phyloP scores from a whole-genome alignment of 2,888 invertebrate genomes.

The Perizoma flavofasciatum region DNA sequence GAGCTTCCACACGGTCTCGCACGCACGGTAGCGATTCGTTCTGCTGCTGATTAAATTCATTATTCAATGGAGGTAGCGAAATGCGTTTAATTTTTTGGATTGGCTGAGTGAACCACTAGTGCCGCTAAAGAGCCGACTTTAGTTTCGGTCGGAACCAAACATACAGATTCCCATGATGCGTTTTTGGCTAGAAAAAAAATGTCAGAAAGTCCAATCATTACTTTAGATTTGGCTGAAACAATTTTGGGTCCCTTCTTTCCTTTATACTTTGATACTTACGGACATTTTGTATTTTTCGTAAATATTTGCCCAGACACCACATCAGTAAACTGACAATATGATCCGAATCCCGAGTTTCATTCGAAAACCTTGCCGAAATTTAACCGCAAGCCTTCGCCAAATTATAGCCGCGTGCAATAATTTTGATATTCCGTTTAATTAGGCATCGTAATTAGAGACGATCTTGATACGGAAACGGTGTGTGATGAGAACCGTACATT shows the following conservation, averaged over 20 bases:
- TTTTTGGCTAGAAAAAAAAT: not conserved
- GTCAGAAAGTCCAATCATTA: no score
- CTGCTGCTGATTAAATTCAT: conserved; percentile 52
- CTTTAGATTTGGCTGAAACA: no score
- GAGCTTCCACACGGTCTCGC: conserved; percentile 36
- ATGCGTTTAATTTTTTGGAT: conserved; percentile 59
- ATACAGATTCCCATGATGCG: not conserved
- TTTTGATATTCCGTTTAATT: conserved; percentile 69
- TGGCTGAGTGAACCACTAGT: conserved; percentile 31
- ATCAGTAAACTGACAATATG: no score
- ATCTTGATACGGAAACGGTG: conserved; percentile 60
- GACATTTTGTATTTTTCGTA: no score
- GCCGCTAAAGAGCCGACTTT: not conserved
- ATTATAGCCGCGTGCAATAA: conserved; percentile 52
- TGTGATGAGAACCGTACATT: conserved; percentile 56
- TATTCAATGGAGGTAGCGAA: conserved; percentile 47
- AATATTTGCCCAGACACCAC: no score
- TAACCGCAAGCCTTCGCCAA: not conserved
- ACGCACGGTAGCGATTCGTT: conserved; percentile 44
- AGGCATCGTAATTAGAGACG: conserved; percentile 64
- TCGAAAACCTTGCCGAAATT: no score
- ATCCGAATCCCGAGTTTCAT: no score
- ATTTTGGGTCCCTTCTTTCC: no score
- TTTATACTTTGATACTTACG: no score
- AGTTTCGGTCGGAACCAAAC: not conserved